A percentile compares a stretch with the other conserved stretches of the same genome.
Conservation (phyloP, 2,113 vertebrate genomes). For the Dipodomys merriami region DNA sequence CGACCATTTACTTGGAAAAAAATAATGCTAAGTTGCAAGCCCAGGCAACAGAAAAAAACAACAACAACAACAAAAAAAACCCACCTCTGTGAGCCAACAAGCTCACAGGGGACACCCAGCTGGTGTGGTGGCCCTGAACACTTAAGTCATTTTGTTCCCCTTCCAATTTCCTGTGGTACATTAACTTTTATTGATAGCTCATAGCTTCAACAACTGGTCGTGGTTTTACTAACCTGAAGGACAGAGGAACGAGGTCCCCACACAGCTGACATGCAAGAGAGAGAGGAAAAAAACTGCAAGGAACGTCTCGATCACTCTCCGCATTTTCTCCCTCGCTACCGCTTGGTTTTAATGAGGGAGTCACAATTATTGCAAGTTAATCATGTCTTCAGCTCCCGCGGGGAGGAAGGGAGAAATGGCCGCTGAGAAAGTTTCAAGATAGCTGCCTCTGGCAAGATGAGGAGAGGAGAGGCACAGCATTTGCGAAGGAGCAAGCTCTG, state of each 20-base stretch:
- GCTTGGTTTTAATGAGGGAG: constrained; percentile 50
- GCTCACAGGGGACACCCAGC: constrained; percentile 75
- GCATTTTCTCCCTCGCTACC: background rate
- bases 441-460: constrained; percentile 13
- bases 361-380: constrained; percentile 43
- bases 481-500: background rate
- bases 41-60: background rate
- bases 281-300: background rate
- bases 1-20: constrained; percentile 6
- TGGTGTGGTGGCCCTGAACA: constrained; percentile 86
- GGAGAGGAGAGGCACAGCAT: background rate
- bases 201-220: constrained; percentile 86
- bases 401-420: constrained; percentile 38
- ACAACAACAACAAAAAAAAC: background rate
- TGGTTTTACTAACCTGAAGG: constrained; percentile 88
- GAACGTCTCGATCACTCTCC: background rate
- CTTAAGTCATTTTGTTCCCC: constrained; percentile 84
- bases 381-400: constrained; percentile 23
- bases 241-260: constrained; percentile 78
- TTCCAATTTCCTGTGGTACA: constrained; percentile 87
- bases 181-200: constrained; percentile 89
- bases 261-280: constrained; percentile 30
- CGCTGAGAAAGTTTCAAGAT: background rate
- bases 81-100: background rate
- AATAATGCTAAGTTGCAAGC: background rate